phyloP scores from a whole-genome alignment of 1,140 invertebrate genomes.

The Cotesia typhae region DNA sequence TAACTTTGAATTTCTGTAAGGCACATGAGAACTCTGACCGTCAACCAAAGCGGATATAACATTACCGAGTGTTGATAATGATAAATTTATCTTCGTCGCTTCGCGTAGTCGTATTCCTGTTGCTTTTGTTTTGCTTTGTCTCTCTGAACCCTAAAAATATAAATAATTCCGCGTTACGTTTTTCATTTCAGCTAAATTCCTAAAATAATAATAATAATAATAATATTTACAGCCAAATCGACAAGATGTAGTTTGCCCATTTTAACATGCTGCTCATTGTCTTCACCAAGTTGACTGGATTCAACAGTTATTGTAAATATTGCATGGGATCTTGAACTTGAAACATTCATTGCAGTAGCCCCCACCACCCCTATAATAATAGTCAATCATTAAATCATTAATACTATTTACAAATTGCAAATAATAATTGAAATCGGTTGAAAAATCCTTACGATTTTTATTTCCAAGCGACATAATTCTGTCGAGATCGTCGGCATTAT shows the following conservation, averaged over 20 bases:
- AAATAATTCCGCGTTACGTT: not conserved
- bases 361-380: constrained; percentile 70
- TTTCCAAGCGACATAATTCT: constrained; percentile 83
- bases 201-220: not conserved
- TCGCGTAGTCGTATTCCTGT: constrained; percentile 89
- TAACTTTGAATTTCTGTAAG: constrained; percentile 94
- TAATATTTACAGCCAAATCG: constrained; percentile 75
- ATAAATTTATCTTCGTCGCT: constrained; percentile 95
- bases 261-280: constrained; percentile 73
- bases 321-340: constrained; percentile 86
- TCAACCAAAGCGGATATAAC: constrained; percentile 95
- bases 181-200: no score
- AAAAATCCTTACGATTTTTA: constrained; percentile 72
- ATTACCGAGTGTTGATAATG: constrained; percentile 91
- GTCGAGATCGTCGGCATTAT: constrained; percentile 83
- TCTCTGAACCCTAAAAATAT: constrained; percentile 76
- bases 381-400: no score
- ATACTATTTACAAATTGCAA: no score
- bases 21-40: constrained; percentile 92
- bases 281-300: constrained; percentile 74
- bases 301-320: constrained; percentile 90
- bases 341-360: constrained; percentile 87
- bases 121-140: constrained; percentile 92
- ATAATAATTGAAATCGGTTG: no score
- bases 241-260: constrained; percentile 86